Evolutionary conservation across 2,113 vertebrate genomes (phyloP).

Genomic region (Tamias sibiricus): DNA sequence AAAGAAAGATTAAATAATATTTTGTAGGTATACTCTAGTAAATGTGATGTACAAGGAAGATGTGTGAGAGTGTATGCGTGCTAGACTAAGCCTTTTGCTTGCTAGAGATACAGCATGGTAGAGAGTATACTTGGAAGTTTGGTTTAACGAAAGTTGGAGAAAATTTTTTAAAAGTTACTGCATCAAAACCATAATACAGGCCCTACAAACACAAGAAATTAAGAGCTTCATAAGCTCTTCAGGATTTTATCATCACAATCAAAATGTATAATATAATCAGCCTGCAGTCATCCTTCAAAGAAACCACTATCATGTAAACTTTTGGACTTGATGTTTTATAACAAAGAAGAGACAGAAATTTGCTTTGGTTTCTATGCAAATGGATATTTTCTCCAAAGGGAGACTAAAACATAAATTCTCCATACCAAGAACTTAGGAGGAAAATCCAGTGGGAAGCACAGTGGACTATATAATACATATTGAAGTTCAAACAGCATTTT

Average conservation of each 20-base stretch:
- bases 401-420: slow-evolving; percentile 13
- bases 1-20: slow-evolving; percentile 19
- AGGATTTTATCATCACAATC: not conserved
- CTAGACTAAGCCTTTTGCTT: not conserved
- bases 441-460: not conserved
- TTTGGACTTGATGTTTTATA: slow-evolving; percentile 8
- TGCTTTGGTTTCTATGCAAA: not conserved
- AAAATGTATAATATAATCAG: not conserved
- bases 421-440: not conserved
- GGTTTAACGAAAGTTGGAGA: not conserved
- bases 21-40: not conserved
- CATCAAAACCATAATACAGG: not conserved
- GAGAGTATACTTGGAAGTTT: not conserved
- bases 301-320: not conserved
- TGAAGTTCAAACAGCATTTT: not conserved
- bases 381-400: slow-evolving; percentile 8
- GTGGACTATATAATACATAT: not conserved
- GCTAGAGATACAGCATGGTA: not conserved
- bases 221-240: not conserved
- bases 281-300: not conserved
- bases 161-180: not conserved
- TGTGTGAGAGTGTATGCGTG: not conserved
- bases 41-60: not conserved
- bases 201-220: not conserved
- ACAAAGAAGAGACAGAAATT: not conserved